Evolutionary conservation across 2,888 invertebrate species (phyloP).

Genomic region (Parnassius smintheus): DNA sequence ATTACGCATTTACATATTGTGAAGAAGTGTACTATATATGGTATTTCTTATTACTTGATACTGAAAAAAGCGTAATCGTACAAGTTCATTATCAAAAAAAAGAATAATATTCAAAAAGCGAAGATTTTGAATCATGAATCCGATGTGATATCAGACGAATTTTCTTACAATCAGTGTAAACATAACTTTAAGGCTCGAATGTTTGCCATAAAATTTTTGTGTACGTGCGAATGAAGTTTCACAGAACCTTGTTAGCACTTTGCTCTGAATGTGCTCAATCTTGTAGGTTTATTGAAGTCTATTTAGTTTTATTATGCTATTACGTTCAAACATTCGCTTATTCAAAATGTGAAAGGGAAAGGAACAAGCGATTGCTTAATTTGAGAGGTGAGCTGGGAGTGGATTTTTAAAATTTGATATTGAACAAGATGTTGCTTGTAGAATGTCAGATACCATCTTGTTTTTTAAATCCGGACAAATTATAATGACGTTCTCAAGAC

Average conservation of each 20-base stretch:
- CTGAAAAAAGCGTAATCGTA: too few relatives aligned
- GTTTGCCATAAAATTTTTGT: constrained; percentile 11
- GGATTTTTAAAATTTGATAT: background rate
- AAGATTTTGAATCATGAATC: too few relatives aligned
- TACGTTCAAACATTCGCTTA: constrained; percentile 11
- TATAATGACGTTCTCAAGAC: too few relatives aligned
- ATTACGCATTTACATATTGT: too few relatives aligned
- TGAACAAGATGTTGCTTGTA: background rate
- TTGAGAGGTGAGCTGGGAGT: background rate
- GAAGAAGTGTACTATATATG: too few relatives aligned
- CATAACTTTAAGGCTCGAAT: constrained; percentile 7
- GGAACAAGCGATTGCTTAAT: constrained; percentile 4
- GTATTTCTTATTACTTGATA: too few relatives aligned
- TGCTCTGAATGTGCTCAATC: constrained; percentile 2
- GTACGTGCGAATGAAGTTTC: constrained; percentile 8
- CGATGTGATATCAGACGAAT: background rate
- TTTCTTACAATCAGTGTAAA: constrained; percentile 12
- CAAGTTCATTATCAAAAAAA: too few relatives aligned
- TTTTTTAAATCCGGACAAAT: too few relatives aligned
- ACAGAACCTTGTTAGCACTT: background rate
- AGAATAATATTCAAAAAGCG: too few relatives aligned
- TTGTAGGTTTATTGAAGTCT: constrained; percentile 12
- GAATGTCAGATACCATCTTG: background rate
- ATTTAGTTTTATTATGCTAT: constrained; percentile 15
- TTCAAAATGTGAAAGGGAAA: constrained; percentile 20